phyloP scores from a whole-genome alignment of 2,888 invertebrate genomes.

The Meta bourneti region DNA sequence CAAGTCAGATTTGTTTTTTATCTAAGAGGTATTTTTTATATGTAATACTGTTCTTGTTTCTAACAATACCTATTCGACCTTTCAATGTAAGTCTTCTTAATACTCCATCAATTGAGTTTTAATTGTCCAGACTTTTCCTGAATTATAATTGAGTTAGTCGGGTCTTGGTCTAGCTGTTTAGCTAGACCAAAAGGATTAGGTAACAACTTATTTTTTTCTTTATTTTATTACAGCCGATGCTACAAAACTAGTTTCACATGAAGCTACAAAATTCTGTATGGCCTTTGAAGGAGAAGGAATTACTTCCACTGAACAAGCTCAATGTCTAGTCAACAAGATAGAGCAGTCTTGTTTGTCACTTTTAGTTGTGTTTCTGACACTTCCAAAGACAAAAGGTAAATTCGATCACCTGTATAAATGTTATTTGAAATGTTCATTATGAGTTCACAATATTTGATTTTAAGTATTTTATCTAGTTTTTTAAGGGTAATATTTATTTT shows the following conservation, averaged over 20 bases:
- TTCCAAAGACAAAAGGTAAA: conserved; percentile 55
- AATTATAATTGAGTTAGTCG: background rate
- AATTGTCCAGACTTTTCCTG: background rate
- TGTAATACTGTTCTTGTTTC: background rate
- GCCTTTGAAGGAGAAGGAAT: conserved; percentile 47
- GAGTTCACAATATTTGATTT: background rate
- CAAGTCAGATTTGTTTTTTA: too few species aligned
- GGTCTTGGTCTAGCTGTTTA: background rate
- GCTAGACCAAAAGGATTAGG: too few species aligned
- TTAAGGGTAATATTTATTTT: background rate
- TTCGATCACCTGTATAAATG: background rate
- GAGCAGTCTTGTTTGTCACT: conserved; percentile 63
- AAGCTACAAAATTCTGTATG: conserved; percentile 71
- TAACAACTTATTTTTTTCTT: background rate
- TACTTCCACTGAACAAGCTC: conserved; percentile 42
- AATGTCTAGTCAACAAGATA: conserved; percentile 45
- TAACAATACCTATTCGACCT: background rate
- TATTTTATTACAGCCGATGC: conserved; percentile 47
- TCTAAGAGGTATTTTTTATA: too few species aligned
- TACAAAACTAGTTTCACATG: conserved; percentile 70
- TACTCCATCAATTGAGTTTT: background rate
- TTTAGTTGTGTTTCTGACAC: conserved; percentile 43
- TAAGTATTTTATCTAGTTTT: background rate
- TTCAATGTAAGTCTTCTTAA: background rate
- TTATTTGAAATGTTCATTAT: background rate